Conservation (phyloP, 2,113 vertebrate species). For the Sigmodon hispidus region DNA sequence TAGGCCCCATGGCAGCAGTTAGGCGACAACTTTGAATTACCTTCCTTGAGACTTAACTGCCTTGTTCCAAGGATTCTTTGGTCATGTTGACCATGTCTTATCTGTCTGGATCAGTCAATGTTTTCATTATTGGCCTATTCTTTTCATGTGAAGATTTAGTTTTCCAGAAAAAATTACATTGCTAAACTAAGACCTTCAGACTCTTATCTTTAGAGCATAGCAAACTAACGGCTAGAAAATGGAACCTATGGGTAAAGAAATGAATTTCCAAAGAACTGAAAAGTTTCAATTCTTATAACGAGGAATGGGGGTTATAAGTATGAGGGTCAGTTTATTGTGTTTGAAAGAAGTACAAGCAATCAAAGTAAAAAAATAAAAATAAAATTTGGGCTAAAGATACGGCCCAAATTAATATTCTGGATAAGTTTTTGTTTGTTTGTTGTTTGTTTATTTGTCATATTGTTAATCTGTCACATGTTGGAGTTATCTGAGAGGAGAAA, state of each 20-base stretch:
- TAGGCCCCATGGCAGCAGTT: background rate
- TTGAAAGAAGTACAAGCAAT: conserved; percentile 1
- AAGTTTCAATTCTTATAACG: background rate
- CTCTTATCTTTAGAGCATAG: background rate
- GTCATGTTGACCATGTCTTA: background rate
- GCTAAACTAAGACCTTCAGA: background rate
- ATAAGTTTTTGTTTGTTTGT: no score
- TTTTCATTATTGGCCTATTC: background rate
- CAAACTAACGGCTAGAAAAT: background rate
- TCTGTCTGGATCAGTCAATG: background rate
- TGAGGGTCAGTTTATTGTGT: background rate
- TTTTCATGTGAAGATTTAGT: conserved; percentile 9
- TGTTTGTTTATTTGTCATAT: no score
- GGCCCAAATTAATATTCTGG: background rate
- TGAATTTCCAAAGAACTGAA: conserved; percentile 13
- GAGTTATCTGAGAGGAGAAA: background rate
- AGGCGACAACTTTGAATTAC: no score
- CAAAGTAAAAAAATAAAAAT: background rate
- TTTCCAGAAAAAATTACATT: background rate
- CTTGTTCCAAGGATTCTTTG: background rate
- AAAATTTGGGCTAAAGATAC: background rate
- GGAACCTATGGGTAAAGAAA: background rate
- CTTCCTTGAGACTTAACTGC: rapidly evolving
- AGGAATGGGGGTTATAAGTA: background rate
- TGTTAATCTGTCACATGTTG: background rate